Evolutionary conservation across 2,888 invertebrate species (phyloP).

Genomic region (Nemurella pictetii): DNA sequence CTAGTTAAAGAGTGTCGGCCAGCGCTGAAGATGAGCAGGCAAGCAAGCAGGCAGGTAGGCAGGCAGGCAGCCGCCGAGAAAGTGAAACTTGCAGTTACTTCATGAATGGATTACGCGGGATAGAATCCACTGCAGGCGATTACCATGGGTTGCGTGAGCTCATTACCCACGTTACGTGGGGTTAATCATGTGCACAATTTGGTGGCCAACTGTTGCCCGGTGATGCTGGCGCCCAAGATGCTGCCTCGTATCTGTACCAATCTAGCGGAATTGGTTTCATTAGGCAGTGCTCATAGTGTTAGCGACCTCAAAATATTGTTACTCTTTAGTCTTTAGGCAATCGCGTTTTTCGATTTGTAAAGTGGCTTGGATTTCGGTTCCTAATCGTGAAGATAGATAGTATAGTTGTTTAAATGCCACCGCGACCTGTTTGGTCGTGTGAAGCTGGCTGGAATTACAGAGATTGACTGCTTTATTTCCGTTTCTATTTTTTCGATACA

Average conservation of each 20-base stretch:
- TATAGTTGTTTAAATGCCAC: neutral
- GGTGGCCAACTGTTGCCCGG: too few relatives aligned
- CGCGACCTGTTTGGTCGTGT: neutral
- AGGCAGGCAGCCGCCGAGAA: neutral
- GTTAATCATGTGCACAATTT: neutral
- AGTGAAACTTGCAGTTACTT: slow-evolving; percentile 22
- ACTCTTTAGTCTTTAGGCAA: neutral
- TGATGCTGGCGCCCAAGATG: neutral
- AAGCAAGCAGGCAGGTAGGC: neutral
- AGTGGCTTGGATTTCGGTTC: neutral
- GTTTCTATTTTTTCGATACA: neutral
- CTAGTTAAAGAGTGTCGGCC: neutral
- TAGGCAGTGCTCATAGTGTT: neutral
- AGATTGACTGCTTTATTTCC: neutral
- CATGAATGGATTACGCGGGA: slow-evolving; percentile 10
- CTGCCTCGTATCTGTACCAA: neutral
- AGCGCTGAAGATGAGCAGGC: neutral
- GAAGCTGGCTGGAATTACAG: neutral
- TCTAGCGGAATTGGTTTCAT: too few relatives aligned
- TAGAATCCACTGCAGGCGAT: neutral
- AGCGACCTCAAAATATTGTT: neutral
- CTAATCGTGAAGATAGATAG: neutral
- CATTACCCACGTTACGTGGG: neutral
- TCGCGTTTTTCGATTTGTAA: neutral
- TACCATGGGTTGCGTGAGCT: slow-evolving; percentile 5